phyloP scores from a whole-genome alignment of 2,888 invertebrate genomes.

The Epinotia nisella region DNA sequence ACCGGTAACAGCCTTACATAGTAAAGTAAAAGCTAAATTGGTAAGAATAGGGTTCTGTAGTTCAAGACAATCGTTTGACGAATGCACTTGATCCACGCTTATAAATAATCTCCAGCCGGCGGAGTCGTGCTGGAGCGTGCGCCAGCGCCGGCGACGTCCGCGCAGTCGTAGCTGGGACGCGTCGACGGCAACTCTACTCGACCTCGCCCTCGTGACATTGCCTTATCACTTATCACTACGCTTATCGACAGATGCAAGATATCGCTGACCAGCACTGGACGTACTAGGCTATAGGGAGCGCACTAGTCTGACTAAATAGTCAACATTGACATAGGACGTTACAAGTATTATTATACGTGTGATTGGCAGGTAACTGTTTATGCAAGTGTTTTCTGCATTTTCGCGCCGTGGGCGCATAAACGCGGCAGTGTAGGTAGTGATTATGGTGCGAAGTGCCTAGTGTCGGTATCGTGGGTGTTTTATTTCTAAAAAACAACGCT shows the following conservation, averaged over 20 bases:
- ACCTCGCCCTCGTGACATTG: slow-evolving; percentile 74
- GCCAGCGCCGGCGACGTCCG: slow-evolving; percentile 66
- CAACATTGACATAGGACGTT: background rate
- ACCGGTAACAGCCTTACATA: background rate
- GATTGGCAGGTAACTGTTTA: slow-evolving; percentile 50
- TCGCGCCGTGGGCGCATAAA: slow-evolving; percentile 63
- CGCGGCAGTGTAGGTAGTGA: slow-evolving; percentile 73
- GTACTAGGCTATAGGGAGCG: slow-evolving; percentile 29
- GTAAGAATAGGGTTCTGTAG: background rate
- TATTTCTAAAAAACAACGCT: slow-evolving; percentile 73
- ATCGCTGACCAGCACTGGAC: slow-evolving; percentile 50
- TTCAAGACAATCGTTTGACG: slow-evolving; percentile 61
- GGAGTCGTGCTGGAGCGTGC: slow-evolving; percentile 65
- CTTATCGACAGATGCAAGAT: slow-evolving; percentile 68
- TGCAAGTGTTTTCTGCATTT: slow-evolving; percentile 65
- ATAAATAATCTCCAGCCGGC: slow-evolving; percentile 74
- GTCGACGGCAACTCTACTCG: slow-evolving; percentile 77
- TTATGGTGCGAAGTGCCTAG: slow-evolving; percentile 78
- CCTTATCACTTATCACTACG: slow-evolving; percentile 72
- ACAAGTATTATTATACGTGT: slow-evolving; percentile 39
- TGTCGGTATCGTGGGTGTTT: slow-evolving; percentile 76
- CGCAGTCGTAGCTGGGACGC: slow-evolving; percentile 79
- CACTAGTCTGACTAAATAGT: slow-evolving; percentile 40
- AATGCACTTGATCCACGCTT: slow-evolving; percentile 66
- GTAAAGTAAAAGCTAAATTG: background rate